Evolutionary conservation across 1,140 invertebrate species (phyloP), one percentile per base, ranked within the genome.

Genomic region (Probaryconus sp.): DNA sequence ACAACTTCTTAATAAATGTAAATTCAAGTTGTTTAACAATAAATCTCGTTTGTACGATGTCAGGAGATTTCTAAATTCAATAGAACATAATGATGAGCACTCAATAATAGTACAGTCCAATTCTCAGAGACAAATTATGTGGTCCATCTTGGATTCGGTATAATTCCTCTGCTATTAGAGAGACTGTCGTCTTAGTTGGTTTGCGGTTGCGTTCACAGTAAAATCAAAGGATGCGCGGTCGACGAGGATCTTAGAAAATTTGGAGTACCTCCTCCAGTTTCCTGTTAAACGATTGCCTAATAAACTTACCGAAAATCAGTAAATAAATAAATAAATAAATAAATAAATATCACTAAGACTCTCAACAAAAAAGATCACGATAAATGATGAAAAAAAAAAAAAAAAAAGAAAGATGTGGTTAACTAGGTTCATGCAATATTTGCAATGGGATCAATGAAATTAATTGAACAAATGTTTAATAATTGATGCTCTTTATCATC

Each of bases 251-350:
- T 31, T 64, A 68, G 71, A 26, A 65, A 65, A 67, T 1, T 73
- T 42, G 43, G 28, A 65, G 58, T 64, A 75, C 72, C 72, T 75
- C 72, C 72, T 65, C 69, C 65, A 43, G 64, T 64, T 75, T 75
- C 65, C 50, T 53, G 47, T 40, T 74, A 74, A 74, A 30, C 50
- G 43, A 68, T 68, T 56, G 64, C 61, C 20, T 14, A 9, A 55
- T 50, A 48, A 11, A 50, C 43, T 68, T 56, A 55, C 43, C 48
- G 37, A 33, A n/a, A 6, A 20, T 55, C 53, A 50, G 37, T 43
- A 9, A 6, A 24, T 61, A 68, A 67, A 68, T 14, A 48, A 67
- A 50, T 67, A 31, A 40, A 45, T 40, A 63, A 63, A 53, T 51
- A 61, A 53, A 69, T 35, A 2, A 9, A 35, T 31, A 24, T 56